Base-by-base conservation (phyloP, 2,888 invertebrate species). In the Drosophila atroscutellata region DNA sequence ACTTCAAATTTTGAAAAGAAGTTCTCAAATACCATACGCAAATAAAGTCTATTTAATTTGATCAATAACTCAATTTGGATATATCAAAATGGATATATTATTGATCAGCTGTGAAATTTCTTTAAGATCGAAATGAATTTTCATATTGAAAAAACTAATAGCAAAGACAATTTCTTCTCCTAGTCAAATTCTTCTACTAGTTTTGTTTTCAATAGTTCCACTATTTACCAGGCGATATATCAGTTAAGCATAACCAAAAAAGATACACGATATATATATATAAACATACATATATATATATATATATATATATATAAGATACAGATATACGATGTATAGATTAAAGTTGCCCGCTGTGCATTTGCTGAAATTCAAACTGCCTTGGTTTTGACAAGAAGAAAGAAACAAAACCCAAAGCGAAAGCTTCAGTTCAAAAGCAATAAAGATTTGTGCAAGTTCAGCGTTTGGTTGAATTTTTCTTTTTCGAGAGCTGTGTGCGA, bases 361-460 rank as follows among this genome's bases (percentile, higher is more conserved):
- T 61, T 71, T 51, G 55, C 50, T 45, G 50, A 26, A 26, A 18
- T 18, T 28, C 20, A 54, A 67, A 61, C 45, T 67, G 54, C 57
- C 51, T 49, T 55, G 32, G 36, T 36, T 20, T 54, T 54, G 47
- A 72, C 50, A 65, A 77, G 58, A 42, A 51, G 32, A 68, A 52
- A 49, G 56, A 15, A 58, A 54, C 37, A 24, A 42, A 51, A 34
- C 58, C 60, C 73, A 66, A 70, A 63, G 61, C 36, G 26, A 66
- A 59, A 72, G 69, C 75, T 77, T 56, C 55, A 72, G 73, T 66
- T 77, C n/a, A 55, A 66, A 81, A 73, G 75, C 78, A 80, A 83
- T 79, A 82, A 85, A 79, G 73, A 83, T 87, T 88, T 86, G 59
- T 77, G 86, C 77, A 79, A 76, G 75, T 79, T 83, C 89, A 81